Conservation (phyloP, 2,888 invertebrate species). For the Bembecia ichneumoniformis region DNA sequence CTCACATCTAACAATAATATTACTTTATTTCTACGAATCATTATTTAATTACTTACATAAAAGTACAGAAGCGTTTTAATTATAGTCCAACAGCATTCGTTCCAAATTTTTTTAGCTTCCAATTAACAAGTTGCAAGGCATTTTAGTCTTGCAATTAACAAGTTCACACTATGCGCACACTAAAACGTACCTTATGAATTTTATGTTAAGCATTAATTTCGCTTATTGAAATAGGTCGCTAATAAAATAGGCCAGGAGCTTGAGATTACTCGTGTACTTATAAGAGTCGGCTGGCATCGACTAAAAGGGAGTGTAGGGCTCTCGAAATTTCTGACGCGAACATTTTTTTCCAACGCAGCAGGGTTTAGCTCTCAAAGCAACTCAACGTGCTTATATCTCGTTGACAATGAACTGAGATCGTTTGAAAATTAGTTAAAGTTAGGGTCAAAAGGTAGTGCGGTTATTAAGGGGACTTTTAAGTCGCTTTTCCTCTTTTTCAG, state of each 20-base stretch:
- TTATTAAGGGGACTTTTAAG: no score
- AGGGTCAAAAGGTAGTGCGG: neutral
- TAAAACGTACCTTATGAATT: slow-evolving; percentile 13
- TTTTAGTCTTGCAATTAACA: slow-evolving; percentile 14
- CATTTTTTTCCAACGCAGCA: slow-evolving; percentile 23
- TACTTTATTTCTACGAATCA: neutral
- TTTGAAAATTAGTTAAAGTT: neutral
- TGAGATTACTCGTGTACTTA: slow-evolving; percentile 20
- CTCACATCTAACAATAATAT: no score
- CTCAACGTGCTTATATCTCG: neutral
- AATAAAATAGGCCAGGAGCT: slow-evolving; percentile 40
- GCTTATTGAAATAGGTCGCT: slow-evolving; percentile 13
- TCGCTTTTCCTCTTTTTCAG: no score
- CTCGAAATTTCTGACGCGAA: slow-evolving; percentile 37
- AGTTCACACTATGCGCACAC: slow-evolving; percentile 4
- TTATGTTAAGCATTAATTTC: slow-evolving; percentile 18
- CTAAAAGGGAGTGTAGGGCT: slow-evolving; percentile 23
- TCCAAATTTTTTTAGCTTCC: neutral
- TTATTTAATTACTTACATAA: neutral
- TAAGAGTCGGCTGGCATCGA: slow-evolving; percentile 29
- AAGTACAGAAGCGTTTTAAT: neutral
- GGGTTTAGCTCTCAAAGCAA: neutral
- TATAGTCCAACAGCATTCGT: neutral
- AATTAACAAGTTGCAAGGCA: no score
- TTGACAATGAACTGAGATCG: neutral